Base-by-base conservation (phyloP, 2,113 vertebrate species). In the Nicator chloris region DNA sequence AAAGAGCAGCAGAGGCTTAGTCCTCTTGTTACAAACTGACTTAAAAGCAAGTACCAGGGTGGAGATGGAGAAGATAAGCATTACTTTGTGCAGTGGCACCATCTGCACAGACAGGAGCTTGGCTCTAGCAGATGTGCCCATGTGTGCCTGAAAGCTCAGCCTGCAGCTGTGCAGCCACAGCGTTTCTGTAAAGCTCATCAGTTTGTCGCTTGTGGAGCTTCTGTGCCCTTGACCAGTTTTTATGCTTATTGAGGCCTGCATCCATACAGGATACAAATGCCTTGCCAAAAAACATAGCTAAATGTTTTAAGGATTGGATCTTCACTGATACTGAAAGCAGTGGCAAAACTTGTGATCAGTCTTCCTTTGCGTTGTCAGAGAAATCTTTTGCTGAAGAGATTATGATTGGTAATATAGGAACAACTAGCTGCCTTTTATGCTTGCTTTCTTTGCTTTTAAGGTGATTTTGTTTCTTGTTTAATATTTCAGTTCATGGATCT, bases 131-230 rank as follows among this genome's bases (percentile, higher is more conserved):
- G 15, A 9, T 47, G 9, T 56, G 45, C 11, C 13, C 0, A 0
- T 31, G 19, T 8, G 19, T 47, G 56, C 26, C 24, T 79, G 27
- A 13, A 51, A 75, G 20, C 35, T 88, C 33, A 37, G 18, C 69
- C 60, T 60, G 80, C 44, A 81, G 24, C 57, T 6, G 1, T 39
- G 18, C 0, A 7, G 30, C 23, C 30, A 56, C 30, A 40, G 1
- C 3, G 2, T 28, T 20, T 23, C 54, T 81, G 9, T 33, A 56
- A 35, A 37, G 4, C 7, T 69, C 1, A 0, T 35, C 4, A 3
- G 2, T 39, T 22, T 54, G 39, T 80, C 0, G 0, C 4, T n/a
- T 70, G 13, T 64, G 40, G n/a, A 4, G 2, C 45, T 81, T 50
- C 26, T 83, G 12, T 54, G 33, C 26, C 8, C 23, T 49, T 70